Evolutionary conservation across 2,888 invertebrate species (phyloP).

Genomic region (Charanyca ferruginea): DNA sequence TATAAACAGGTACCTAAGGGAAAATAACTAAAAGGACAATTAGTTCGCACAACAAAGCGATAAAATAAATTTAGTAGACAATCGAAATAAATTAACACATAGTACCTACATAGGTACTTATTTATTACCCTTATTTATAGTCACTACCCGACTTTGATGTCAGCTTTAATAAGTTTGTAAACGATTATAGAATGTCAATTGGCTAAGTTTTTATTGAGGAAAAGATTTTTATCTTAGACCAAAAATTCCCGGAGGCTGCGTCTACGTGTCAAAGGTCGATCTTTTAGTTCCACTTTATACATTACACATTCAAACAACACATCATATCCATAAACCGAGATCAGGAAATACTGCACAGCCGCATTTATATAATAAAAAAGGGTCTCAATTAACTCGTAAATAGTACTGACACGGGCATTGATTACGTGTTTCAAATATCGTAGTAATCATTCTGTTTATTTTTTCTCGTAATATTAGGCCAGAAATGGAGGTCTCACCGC

Average conservation of each 20-base stretch:
- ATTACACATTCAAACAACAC: slow-evolving; percentile 4
- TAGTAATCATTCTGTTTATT: slow-evolving; percentile 12
- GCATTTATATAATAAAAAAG: slow-evolving; percentile 13
- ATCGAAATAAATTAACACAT: slow-evolving; percentile 4
- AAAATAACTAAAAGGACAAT: background rate
- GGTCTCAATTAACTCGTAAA: slow-evolving; percentile 19
- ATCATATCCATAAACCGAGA: slow-evolving; percentile 24
- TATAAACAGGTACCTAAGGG: background rate
- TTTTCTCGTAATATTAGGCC: slow-evolving; percentile 87
- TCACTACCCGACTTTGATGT: slow-evolving; percentile 17
- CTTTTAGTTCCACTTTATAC: slow-evolving; percentile 2
- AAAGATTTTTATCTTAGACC: slow-evolving; percentile 33
- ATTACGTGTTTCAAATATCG: slow-evolving; percentile 16
- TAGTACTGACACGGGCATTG: slow-evolving; percentile 7
- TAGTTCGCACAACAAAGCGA: background rate
- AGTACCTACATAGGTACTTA: background rate
- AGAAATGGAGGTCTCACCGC: slow-evolving; percentile 96
- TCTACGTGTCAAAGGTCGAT: slow-evolving; percentile 13
- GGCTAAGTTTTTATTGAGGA: slow-evolving; percentile 42
- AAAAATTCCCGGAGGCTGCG: slow-evolving; percentile 33
- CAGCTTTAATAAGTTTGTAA: slow-evolving; percentile 25
- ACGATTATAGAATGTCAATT: slow-evolving; percentile 42
- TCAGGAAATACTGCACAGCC: slow-evolving; percentile 33
- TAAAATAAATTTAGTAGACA: background rate
- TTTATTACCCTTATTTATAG: slow-evolving; percentile 7